phyloP scores from a whole-genome alignment of 2,888 invertebrate species.

The Caenorhabditis sinica region DNA sequence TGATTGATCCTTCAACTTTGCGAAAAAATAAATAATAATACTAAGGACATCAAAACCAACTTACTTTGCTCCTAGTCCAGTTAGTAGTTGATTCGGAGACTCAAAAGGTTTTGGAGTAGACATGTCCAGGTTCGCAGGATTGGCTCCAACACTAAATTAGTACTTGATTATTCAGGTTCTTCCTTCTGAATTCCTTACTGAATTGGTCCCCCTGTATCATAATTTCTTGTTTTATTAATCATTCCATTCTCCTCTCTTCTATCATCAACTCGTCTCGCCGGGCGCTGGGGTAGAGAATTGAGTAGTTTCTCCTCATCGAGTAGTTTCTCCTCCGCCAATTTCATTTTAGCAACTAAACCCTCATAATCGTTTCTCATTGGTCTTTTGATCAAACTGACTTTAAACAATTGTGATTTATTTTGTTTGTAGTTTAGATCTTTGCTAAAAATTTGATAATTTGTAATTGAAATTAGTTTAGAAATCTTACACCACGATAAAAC shows the following conservation, averaged over 20 bases:
- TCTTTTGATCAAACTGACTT: not conserved
- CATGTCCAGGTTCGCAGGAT: not conserved
- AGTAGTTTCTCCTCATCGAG: not conserved
- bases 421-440: not conserved
- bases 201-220: not conserved
- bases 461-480: not conserved
- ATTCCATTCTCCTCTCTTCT: not conserved
- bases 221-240: not conserved
- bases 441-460: not conserved
- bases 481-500: slow-evolving; percentile 7
- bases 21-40: too few relatives aligned
- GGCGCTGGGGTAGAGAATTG: not conserved
- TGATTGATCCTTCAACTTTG: too few relatives aligned
- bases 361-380: not conserved
- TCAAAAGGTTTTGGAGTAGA: not conserved
- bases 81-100: not conserved
- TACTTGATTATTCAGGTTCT: not conserved
- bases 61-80: too few relatives aligned
- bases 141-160: not conserved
- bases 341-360: not conserved
- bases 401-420: slow-evolving; percentile 18
- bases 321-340: not conserved
- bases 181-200: not conserved
- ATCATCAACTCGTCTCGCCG: slow-evolving; percentile 9
- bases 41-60: too few relatives aligned